Base-by-base conservation (phyloP, 2,113 vertebrate genomes). In the Apaloderma vittatum region DNA sequence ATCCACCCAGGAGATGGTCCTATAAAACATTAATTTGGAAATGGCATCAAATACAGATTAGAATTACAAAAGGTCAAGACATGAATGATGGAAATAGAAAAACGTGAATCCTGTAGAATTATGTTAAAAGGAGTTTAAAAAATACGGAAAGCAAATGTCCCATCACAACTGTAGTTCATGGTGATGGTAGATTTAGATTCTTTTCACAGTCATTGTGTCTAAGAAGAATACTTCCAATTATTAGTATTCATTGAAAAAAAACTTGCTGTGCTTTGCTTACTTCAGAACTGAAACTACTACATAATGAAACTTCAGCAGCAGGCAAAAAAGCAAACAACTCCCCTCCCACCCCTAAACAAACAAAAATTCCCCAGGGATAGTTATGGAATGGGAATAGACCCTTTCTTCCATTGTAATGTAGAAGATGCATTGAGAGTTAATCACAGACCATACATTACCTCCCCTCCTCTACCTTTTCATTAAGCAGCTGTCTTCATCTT, bases 391-490 rank as follows among this genome's bases (percentile, higher is more conserved):
- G 90, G 73, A 75, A 80, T 90, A 79, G 66, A 63, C n/a, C 18
- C 1, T 61, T 81, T 88, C n/a, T 62, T 62, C 75, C 72, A 94
- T 86, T 94, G 92, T 96, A 66, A 97, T 93, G 92, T 22, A 95
- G 90, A 93, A 81, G 82, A 91, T 72, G 89, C 57, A 91, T 58
- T 90, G 87, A 80, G 34, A 95, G 72, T 81, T 93, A 94, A 93
- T 82, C 94, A 94, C 61, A 95, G 65, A 84, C 88, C 84, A 94
- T 80, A 93, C 90, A 96, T 83, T 86, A 95, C 84, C 73, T 95
- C 91, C 55, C 83, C 74, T 93, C 71, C 86, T 91, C 82, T 92
- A 92, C 95, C 91, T 94, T 97, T 97, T 97, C 94, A 97, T 83
- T 91, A 94, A 81, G 85, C 88, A 82, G 85, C 94, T 94, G 70